Conservation (phyloP, 92 coral and sea anemone genomes). For the Epizoanthus rinbou region DNA sequence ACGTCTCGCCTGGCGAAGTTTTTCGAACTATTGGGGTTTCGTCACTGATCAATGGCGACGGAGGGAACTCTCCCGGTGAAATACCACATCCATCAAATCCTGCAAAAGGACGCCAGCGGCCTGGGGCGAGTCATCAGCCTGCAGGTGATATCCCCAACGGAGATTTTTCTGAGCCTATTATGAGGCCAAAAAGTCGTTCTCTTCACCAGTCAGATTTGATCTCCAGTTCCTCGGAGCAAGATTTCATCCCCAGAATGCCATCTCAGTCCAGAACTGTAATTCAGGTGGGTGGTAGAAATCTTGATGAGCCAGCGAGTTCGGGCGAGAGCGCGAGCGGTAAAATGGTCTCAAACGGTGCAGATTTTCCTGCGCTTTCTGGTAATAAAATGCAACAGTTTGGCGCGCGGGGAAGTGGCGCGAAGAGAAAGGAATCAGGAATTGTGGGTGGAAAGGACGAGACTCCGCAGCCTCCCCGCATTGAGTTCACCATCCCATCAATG, state of each 20-base stretch:
- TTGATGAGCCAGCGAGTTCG: neutral
- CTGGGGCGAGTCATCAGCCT: constrained; percentile 1
- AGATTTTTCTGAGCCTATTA: constrained; percentile 24
- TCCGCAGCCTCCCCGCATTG: constrained; percentile 74
- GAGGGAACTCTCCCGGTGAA: constrained; percentile 37
- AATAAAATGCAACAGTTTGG: neutral
- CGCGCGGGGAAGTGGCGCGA: neutral
- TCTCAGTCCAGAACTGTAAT: constrained; percentile 16
- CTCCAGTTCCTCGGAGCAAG: constrained; percentile 34
- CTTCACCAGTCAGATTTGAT: constrained; percentile 77
- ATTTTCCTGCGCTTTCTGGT: constrained; percentile 3
- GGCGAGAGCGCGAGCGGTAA: neutral
- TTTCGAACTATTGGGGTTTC: neutral
- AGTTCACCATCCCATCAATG: constrained; percentile 79
- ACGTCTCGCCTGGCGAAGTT: constrained; percentile 59
- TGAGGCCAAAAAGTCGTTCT: constrained; percentile 70
- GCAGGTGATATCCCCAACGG: constrained; percentile 9
- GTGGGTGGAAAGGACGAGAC: constrained; percentile 32
- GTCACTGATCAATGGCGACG: neutral
- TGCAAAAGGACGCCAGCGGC: neutral
- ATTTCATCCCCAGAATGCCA: constrained; percentile 1
- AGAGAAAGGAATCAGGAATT: constrained; percentile 10
- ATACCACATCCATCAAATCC: neutral
- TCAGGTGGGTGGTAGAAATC: constrained; percentile 21
- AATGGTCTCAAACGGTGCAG: constrained; percentile 13